Evolutionary conservation across 1,140 invertebrate genomes (phyloP).

Genomic region (Drosophila obscura): DNA sequence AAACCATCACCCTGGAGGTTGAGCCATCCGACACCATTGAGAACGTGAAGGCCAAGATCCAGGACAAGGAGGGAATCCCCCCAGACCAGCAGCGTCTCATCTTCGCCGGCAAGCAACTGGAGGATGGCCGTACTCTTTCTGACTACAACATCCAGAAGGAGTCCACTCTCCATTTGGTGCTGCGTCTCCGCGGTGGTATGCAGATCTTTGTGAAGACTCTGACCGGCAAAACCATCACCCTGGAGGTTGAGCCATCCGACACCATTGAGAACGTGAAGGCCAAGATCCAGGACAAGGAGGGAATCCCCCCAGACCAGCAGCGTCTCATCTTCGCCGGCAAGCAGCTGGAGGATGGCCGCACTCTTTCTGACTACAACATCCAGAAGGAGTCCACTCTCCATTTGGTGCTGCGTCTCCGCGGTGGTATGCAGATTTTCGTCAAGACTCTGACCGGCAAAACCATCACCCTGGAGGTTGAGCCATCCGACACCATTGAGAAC

Average conservation of each 20-base stretch:
- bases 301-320: slow-evolving; percentile 86
- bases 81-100: slow-evolving; percentile 90
- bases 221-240: slow-evolving; percentile 92
- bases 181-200: slow-evolving; percentile 92
- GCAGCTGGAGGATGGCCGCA: too few species aligned
- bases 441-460: too few species aligned
- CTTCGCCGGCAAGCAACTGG: slow-evolving; percentile 91
- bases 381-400: too few species aligned
- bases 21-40: slow-evolving; percentile 93
- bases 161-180: slow-evolving; percentile 94
- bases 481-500: too few species aligned
- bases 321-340: too few species aligned
- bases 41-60: slow-evolving; percentile 92
- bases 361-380: too few species aligned
- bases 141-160: slow-evolving; percentile 95
- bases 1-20: slow-evolving; percentile 92
- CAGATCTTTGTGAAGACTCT: slow-evolving; percentile 93
- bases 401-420: too few species aligned
- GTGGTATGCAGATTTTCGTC: too few species aligned
- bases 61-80: slow-evolving; percentile 90
- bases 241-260: slow-evolving; percentile 91
- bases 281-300: slow-evolving; percentile 90
- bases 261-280: slow-evolving; percentile 94
- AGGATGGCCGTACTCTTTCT: slow-evolving; percentile 90
- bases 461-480: too few species aligned